Evolutionary conservation across 2,113 vertebrate genomes (phyloP), one percentile per base, ranked within the genome.

Genomic region (Indri indri): DNA sequence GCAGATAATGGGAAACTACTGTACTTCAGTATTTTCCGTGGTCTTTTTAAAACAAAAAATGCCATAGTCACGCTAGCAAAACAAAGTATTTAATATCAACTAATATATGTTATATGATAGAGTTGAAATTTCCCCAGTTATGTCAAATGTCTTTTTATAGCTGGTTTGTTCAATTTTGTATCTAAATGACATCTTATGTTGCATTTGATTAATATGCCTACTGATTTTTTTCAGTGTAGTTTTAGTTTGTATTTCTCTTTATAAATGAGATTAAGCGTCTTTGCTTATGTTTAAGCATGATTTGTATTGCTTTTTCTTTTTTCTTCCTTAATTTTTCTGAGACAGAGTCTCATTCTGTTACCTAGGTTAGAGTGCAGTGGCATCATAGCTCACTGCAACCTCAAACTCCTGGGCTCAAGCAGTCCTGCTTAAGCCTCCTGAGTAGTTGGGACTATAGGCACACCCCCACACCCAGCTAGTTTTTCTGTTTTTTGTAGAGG

Each of bases 171-270:
- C 40, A 81, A 59, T 63, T 92, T 20, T 81, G 30, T 82, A 59
- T 81, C 32, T 83, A 34, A 94, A 82, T 77, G 22, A 61, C 30
- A 52, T 81, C 34, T 74, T 65, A 47, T 42, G 14, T 88, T 83
- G 2, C 59, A 37, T 91, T 77, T 92, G 77, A 83, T 89, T 96
- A 70, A 80, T 40, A 57, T 90, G 25, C 25, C 27, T 30, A 63
- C 27, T 63, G 52, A n/a, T 42, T 76, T 74, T 77, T 85, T 94
- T 86, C 10, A 59, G 37, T 50, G 9, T n/a, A 42, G 13, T 71
- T 76, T 77, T 85, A 71, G 20, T 95, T 95, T 87, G 13, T 81
- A 52, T 63, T 81, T 86, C 63, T 61, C 42, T 68, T 91, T 73
- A 87, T 71, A 16, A 77, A 37, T 45, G 17, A 80, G 25, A 91